Percentiles rank a stretch among this genome's conserved stretches.
Conservation (phyloP, 2,113 vertebrate species). For the Euleptes europaea region DNA sequence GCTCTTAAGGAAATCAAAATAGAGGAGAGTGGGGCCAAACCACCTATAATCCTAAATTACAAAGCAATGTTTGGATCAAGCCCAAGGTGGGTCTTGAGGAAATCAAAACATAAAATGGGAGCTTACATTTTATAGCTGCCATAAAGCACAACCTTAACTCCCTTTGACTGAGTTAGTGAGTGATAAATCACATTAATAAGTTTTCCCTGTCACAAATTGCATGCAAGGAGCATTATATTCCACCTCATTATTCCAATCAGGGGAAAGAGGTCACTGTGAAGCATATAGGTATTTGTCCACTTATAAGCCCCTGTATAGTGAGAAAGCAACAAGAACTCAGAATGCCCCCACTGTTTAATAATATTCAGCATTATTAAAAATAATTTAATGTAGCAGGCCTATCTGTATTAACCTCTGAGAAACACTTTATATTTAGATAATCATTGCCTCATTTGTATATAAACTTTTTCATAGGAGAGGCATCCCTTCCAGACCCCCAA, state of each 20-base stretch:
- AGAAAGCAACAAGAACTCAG: background rate
- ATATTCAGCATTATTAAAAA: constrained; percentile 14
- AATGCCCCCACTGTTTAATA: constrained; percentile 1
- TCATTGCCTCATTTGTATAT: constrained; percentile 12
- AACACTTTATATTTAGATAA: constrained; percentile 21
- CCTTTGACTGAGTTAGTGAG: background rate
- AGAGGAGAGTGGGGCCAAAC: background rate
- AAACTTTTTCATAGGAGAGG: constrained; percentile 16
- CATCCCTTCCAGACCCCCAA: background rate
- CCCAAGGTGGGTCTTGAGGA: background rate
- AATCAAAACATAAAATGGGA: background rate
- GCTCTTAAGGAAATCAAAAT: no score
- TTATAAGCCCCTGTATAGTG: background rate
- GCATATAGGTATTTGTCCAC: background rate
- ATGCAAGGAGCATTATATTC: background rate
- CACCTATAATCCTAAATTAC: background rate
- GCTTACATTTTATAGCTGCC: background rate
- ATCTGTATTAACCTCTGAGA: constrained; percentile 12
- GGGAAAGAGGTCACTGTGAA: background rate
- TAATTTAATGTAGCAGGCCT: constrained; percentile 14
- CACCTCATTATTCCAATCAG: background rate
- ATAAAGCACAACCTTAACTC: background rate
- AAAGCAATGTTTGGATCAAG: background rate
- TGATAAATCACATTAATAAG: constrained; percentile 13
- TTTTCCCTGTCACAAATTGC: background rate